A percentile compares a stretch with the other conserved stretches of the same genome.
phyloP scores from a whole-genome alignment of 2,888 invertebrate species.

The Lasioglossum lativentre region DNA sequence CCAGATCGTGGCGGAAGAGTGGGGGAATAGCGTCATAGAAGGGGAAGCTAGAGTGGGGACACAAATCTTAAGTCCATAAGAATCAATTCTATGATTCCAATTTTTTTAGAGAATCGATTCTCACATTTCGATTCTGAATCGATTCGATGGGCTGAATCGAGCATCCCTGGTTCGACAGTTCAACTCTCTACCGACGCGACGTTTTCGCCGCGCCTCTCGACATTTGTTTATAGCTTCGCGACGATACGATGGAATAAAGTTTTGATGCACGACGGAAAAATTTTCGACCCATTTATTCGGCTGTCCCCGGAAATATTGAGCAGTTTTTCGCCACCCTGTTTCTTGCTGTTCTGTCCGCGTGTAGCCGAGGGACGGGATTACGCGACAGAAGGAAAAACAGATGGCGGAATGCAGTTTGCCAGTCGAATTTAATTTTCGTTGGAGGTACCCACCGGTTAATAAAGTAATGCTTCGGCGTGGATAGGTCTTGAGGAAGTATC shows the following conservation, averaged over 20 bases:
- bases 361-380: neutral
- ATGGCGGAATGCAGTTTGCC: neutral
- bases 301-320: constrained; percentile 5
- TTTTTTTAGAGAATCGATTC: neutral
- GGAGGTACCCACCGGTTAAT: neutral
- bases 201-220: neutral
- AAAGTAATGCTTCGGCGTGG: neutral
- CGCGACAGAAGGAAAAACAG: neutral
- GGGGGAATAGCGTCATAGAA: no score
- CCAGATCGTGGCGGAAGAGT: no score
- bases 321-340: neutral
- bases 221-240: neutral
- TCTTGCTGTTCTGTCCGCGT: neutral
- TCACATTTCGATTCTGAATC: neutral
- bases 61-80: neutral
- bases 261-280: constrained; percentile 24
- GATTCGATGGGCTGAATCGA: neutral
- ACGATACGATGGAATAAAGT: constrained; percentile 7
- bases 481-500: neutral
- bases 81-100: neutral
- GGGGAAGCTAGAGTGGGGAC: no score
- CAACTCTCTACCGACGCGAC: neutral
- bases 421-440: neutral
- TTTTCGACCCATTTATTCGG: constrained; percentile 4
- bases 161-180: neutral